A percentile compares a stretch with the other conserved stretches of the same genome.
Evolutionary conservation across 2,113 vertebrate genomes (phyloP).

Genomic region (Erpornis zantholeuca): DNA sequence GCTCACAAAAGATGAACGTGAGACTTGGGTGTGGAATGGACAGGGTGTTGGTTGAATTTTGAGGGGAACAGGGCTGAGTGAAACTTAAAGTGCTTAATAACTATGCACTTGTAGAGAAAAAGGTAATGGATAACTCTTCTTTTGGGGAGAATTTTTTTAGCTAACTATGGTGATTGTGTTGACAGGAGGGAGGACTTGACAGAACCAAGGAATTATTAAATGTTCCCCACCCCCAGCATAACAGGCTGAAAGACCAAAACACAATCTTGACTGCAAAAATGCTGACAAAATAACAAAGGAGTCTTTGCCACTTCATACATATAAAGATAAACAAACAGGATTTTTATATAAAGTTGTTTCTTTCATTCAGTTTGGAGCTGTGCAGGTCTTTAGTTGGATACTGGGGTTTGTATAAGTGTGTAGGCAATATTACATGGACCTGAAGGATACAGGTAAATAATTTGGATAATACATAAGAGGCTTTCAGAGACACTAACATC

Average conservation of each 20-base stretch:
- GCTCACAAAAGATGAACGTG: not conserved
- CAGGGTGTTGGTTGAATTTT: not conserved
- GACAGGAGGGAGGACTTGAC: not conserved
- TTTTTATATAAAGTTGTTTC: not conserved
- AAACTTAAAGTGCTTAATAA: not conserved
- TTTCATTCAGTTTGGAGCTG: not conserved
- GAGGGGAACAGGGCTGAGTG: not conserved
- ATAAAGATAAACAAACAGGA: rapidly evolving
- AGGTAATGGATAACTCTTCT: not conserved
- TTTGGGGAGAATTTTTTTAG: not conserved
- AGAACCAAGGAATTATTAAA: not conserved
- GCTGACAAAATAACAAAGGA: not conserved
- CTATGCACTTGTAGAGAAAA: not conserved
- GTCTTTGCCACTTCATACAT: not conserved
- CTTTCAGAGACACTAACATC: not conserved
- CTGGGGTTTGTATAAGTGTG: rapidly evolving
- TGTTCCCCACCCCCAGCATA: rapidly evolving
- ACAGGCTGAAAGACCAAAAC: not conserved
- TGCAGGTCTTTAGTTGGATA: not conserved
- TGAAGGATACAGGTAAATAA: not conserved
- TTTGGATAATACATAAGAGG: not conserved
- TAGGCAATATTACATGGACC: not conserved
- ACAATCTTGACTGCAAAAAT: not conserved
- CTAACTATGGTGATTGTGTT: not conserved
- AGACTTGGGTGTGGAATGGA: not conserved